Evolutionary conservation across 2,888 invertebrate genomes (phyloP).

Genomic region (Automeris io): DNA sequence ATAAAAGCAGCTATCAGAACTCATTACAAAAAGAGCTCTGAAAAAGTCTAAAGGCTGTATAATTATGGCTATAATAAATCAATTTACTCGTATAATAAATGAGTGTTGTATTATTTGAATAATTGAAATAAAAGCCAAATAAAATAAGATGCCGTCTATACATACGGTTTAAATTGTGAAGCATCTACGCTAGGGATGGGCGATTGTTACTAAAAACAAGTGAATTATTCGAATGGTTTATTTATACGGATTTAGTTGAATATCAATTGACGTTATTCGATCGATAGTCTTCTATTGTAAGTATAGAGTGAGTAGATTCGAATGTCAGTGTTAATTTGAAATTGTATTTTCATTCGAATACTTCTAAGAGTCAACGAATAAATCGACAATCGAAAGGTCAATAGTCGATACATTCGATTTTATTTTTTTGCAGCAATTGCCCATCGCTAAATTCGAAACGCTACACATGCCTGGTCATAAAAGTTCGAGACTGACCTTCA

Average conservation of each 20-base stretch:
- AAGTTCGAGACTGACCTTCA: conserved; percentile 70
- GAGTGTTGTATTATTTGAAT: conserved; percentile 39
- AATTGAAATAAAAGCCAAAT: conserved; percentile 32
- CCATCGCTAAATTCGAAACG: background rate
- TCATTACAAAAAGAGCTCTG: conserved; percentile 1
- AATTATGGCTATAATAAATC: background rate
- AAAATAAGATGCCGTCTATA: conserved; percentile 16
- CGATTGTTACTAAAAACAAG: too few species aligned
- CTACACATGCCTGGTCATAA: conserved; percentile 46
- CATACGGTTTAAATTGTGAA: conserved; percentile 23
- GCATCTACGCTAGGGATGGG: conserved; percentile 51
- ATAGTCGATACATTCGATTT: too few species aligned
- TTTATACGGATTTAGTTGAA: too few species aligned
- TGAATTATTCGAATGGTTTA: too few species aligned
- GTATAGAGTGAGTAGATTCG: too few species aligned
- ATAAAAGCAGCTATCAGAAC: background rate
- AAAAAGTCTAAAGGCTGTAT: conserved; percentile 48
- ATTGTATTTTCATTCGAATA: too few species aligned
- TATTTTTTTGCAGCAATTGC: conserved; percentile 55
- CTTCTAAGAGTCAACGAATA: too few species aligned
- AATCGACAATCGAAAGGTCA: too few species aligned
- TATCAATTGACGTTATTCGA: too few species aligned
- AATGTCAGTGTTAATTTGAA: too few species aligned
- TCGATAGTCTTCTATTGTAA: too few species aligned
- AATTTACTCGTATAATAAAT: conserved; percentile 13